Percentiles rank a stretch among this genome's conserved stretches.
These are phyloP conservation scores for Drosophila novamexicana DNA, from an alignment of 1,140 invertebrate species.

Conservation along the genomic window DNA sequence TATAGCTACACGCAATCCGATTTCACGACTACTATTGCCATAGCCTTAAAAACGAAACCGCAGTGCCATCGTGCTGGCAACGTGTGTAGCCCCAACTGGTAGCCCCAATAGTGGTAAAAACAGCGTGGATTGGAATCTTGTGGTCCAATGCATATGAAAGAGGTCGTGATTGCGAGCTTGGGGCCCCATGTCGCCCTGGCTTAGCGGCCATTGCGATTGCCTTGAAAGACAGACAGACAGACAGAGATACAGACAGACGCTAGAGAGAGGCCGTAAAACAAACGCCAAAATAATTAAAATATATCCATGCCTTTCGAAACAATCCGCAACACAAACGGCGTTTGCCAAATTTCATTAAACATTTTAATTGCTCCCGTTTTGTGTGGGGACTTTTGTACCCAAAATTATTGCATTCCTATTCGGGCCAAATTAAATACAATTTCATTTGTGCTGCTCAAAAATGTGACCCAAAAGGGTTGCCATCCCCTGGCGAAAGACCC, in stretches of 20 bases:
- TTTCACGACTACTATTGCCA: constrained; percentile 70
- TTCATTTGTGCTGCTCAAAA: constrained; percentile 50
- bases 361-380: constrained; percentile 80
- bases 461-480: constrained; percentile 41
- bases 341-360: constrained; percentile 78
- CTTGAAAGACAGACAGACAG: not conserved
- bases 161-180: constrained; percentile 16
- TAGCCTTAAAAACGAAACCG: constrained; percentile 26
- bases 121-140: constrained; percentile 25
- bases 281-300: constrained; percentile 79
- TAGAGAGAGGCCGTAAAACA: constrained; percentile 61
- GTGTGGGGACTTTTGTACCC: constrained; percentile 56
- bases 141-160: constrained; percentile 30
- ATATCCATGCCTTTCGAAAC: constrained; percentile 53
- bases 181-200: not conserved
- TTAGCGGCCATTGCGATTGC: constrained; percentile 25
- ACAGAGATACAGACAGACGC: not conserved
- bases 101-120: constrained; percentile 9
- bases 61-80: constrained; percentile 5
- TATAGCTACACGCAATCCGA: constrained; percentile 80
- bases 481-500: not conserved
- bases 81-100: constrained; percentile 1
- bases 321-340: constrained; percentile 47
- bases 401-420: constrained; percentile 77
- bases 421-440: constrained; percentile 69